These are phyloP conservation scores for Rotaria macrura DNA, from an alignment of 2,888 invertebrate genomes.

Conservation along the genomic window DNA sequence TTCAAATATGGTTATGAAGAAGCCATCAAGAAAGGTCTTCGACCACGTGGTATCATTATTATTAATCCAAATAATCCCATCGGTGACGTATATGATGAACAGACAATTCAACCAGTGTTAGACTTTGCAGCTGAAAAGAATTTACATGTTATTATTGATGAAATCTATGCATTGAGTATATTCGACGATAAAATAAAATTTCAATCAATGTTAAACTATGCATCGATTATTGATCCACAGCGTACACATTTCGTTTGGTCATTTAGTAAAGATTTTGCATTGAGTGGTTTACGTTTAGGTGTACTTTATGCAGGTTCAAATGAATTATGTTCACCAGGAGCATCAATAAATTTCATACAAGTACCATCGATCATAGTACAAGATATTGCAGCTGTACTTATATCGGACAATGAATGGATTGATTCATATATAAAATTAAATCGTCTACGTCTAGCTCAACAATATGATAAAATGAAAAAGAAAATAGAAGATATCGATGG, in stretches of 20 bases:
- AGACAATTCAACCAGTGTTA: not conserved
- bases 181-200: not conserved
- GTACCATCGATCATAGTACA: not conserved
- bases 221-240: not conserved
- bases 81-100: not conserved
- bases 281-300: not conserved
- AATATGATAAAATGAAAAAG: not conserved
- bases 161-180: conserved; percentile 16
- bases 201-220: not conserved
- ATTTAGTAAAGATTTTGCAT: conserved; percentile 4
- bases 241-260: conserved; percentile 9
- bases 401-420: not conserved
- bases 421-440: not conserved
- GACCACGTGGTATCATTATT: not conserved
- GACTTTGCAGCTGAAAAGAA: not conserved
- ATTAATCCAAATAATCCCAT: not conserved
- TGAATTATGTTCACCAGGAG: not conserved
- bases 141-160: conserved; percentile 9
- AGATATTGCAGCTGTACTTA: not conserved
- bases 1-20: not conserved
- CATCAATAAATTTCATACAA: not conserved
- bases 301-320: not conserved
- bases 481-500: not conserved
- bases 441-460: not conserved
- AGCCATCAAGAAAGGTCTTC: not conserved